Evolutionary conservation across 2,797 vertebrate genomes (phyloP).

Genomic region (Sphenopsis melanotis): DNA sequence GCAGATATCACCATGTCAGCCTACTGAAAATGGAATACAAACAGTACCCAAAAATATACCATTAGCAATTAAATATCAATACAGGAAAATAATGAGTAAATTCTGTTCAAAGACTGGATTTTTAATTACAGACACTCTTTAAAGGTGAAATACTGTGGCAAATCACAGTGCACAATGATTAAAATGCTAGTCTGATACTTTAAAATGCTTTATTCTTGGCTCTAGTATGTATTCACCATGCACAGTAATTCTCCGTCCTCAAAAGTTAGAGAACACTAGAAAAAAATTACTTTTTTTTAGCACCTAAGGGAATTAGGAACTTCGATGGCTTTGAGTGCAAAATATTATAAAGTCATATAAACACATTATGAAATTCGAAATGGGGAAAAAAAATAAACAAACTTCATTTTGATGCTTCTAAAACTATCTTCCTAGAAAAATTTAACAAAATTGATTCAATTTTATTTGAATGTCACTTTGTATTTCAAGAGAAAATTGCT

Average conservation of each 20-base stretch:
- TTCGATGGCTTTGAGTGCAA: not conserved
- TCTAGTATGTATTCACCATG: not conserved
- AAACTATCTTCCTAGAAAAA: not conserved
- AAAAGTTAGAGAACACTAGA: not conserved
- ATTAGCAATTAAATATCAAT: not conserved
- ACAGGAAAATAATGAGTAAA: not conserved
- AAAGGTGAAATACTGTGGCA: not conserved
- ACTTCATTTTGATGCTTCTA: not conserved
- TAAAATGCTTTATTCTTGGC: not conserved
- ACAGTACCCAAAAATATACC: not conserved
- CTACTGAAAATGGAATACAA: not conserved
- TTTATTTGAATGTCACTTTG: not conserved
- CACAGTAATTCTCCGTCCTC: not conserved
- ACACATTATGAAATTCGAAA: not conserved
- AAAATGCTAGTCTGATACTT: not conserved
- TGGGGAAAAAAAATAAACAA: not conserved
- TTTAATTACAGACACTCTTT: not conserved
- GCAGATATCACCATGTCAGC: not conserved
- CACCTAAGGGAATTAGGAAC: not conserved
- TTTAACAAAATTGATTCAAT: not conserved
- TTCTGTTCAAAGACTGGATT: not conserved
- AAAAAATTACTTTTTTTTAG: not conserved
- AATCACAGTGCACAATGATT: not conserved
- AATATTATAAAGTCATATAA: not conserved
- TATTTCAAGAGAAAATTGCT: not conserved